Evolutionary conservation across 2,888 invertebrate genomes (phyloP).

Genomic region (Carpatolechia fugitivella): DNA sequence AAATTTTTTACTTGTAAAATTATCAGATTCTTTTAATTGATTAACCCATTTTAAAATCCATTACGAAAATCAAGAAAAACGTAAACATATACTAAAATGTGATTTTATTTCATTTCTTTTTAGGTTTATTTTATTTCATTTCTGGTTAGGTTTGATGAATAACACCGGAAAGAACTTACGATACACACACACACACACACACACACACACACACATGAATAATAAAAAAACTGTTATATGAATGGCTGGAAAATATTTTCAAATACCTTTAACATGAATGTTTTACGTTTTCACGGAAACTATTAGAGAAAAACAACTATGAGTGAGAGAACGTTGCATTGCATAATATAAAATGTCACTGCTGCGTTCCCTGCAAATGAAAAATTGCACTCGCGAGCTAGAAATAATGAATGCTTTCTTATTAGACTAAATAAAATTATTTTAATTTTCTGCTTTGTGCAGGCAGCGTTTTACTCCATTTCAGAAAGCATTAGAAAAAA

Average conservation of each 20-base stretch:
- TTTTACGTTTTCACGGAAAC: background rate
- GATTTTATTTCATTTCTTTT: too few species aligned
- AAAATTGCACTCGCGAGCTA: background rate
- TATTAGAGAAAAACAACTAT: background rate
- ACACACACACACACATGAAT: too few species aligned
- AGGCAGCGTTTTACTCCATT: too few species aligned
- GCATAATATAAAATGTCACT: constrained; percentile 9
- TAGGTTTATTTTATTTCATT: too few species aligned
- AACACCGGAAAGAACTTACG: too few species aligned
- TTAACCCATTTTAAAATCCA: background rate
- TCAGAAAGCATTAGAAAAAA: too few species aligned
- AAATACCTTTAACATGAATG: background rate
- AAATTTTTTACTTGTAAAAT: too few species aligned
- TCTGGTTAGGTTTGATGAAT: too few species aligned
- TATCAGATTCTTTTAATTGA: too few species aligned
- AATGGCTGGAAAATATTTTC: background rate
- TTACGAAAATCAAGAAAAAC: background rate
- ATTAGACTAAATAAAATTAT: background rate
- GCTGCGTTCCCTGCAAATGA: constrained; percentile 4
- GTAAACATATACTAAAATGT: background rate
- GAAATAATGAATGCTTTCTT: background rate
- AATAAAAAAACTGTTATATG: too few species aligned
- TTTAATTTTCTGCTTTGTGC: background rate
- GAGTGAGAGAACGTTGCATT: background rate
- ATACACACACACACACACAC: too few species aligned